Base-by-base conservation (phyloP, 2,888 invertebrate species). In the Seladonia tumulorum region DNA sequence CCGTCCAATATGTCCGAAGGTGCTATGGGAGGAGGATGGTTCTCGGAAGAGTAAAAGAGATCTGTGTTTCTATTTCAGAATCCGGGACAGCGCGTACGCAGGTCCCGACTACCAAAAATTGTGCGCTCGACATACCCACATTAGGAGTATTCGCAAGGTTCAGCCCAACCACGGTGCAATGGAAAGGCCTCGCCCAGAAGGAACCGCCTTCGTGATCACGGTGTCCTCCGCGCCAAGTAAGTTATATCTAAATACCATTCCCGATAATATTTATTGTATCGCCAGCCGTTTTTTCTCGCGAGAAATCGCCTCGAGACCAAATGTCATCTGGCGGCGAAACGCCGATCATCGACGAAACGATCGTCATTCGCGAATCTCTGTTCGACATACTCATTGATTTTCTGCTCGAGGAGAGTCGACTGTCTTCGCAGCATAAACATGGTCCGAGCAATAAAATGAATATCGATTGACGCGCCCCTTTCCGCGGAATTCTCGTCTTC, bases 151-250 rank as follows among this genome's bases (percentile, higher is more conserved):
- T 96, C 96, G 95, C 96, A 96, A 95, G 95, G 96, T 96, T 95
- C 94, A 94, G 92, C 95, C 96, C 96, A 93, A 93, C 96, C 96
- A 94, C 0, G 53, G 97, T 97, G 97, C 97, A 97, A 97, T 97
- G 97, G 95, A 95, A 94, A 96, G 96, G 95, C 96, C 96, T 96
- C 94, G 94, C 95, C 96, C 95, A 96, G 94, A 96, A 95, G 96
- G 96, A 96, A 96, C 96, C 96, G 96, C 96, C 96, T 96, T 94
- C 95, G 1, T 97, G 97, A 97, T 97, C 97, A 96, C 96, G 96
- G 96, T 96, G 95, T 95, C 96, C 96, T 96, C 97, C 97, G 95
- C 97, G 97, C 96, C 96, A 97, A 97, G 97, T 97, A 97, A 97
- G 97, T 96, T 95, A 94, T 94, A 87, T 86, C 70, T 78, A 45